Percentiles rank a stretch among this genome's conserved stretches.
phyloP scores from a whole-genome alignment of 1,140 invertebrate genomes.

The Cydia pomonella region DNA sequence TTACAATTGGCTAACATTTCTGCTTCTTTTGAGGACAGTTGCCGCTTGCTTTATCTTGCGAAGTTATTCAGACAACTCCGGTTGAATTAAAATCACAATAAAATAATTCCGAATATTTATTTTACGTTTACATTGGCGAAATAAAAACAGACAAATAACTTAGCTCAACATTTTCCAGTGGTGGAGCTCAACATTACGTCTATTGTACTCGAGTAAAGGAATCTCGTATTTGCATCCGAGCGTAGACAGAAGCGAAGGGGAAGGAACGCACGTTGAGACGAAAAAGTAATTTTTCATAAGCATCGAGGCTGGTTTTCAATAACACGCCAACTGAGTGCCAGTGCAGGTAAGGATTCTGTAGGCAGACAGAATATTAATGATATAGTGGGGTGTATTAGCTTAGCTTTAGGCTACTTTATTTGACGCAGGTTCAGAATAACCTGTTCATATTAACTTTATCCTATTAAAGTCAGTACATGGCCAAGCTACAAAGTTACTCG shows the following conservation, averaged over 20 bases:
- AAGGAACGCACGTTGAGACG: conserved; percentile 50
- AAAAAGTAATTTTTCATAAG: conserved; percentile 67
- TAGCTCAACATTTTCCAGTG: conserved; percentile 58
- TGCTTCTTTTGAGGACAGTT: not conserved
- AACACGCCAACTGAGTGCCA: conserved; percentile 50
- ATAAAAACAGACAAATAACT: conserved; percentile 56
- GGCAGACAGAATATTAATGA: conserved; percentile 39
- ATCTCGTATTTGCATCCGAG: conserved; percentile 61
- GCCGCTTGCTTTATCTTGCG: not conserved
- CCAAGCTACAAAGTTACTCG: not conserved
- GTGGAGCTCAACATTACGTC: conserved; percentile 50
- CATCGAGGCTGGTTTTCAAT: conserved; percentile 57
- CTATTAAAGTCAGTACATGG: not conserved
- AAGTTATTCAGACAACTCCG: not conserved
- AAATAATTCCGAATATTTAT: conserved; percentile 34
- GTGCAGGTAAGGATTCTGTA: conserved; percentile 40
- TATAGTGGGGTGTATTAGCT: not conserved
- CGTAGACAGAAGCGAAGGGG: conserved; percentile 49
- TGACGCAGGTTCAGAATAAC: not conserved
- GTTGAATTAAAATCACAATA: not conserved
- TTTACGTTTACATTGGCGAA: conserved; percentile 41
- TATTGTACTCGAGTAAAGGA: conserved; percentile 58
- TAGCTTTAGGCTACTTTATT: not conserved
- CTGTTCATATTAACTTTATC: not conserved
- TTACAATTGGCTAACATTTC: not conserved